These are phyloP conservation scores for Nymphicus hollandicus DNA, from an alignment of 2,113 vertebrate genomes.

Conservation along the genomic window DNA sequence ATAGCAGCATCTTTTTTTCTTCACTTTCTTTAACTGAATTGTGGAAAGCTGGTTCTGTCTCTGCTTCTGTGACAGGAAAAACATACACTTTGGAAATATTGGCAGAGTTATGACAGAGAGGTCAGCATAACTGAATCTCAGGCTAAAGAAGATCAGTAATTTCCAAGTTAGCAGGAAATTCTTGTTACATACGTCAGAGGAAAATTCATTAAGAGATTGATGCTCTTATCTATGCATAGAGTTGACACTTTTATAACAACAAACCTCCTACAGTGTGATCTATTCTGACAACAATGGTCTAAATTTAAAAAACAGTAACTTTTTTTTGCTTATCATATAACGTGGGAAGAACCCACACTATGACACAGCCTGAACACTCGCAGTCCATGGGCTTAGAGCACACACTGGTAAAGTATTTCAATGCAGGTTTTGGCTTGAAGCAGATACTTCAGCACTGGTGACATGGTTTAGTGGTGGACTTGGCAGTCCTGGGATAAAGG, in stretches of 20 bases:
- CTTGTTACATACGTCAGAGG: background rate
- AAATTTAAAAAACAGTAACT: background rate
- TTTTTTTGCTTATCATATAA: background rate
- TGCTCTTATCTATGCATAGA: background rate
- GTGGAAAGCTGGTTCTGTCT: background rate
- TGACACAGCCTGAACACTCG: background rate
- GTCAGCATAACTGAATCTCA: constrained; percentile 8
- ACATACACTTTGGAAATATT: background rate
- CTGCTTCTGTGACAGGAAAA: background rate
- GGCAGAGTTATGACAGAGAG: background rate
- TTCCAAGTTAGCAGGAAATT: background rate
- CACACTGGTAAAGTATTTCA: background rate
- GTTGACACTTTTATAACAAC: background rate
- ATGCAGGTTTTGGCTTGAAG: background rate
- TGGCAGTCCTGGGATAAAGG: background rate
- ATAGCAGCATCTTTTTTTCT: background rate
- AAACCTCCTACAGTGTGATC: background rate
- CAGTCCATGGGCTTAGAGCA: background rate
- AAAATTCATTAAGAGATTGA: constrained; percentile 1
- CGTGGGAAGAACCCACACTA: fast-evolving
- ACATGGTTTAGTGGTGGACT: background rate
- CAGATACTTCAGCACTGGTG: background rate
- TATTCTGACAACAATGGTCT: background rate
- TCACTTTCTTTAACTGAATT: background rate
- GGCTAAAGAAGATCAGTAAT: background rate